Base-by-base conservation (phyloP, 1,140 invertebrate genomes). In the Acyrthosiphon pisum region DNA sequence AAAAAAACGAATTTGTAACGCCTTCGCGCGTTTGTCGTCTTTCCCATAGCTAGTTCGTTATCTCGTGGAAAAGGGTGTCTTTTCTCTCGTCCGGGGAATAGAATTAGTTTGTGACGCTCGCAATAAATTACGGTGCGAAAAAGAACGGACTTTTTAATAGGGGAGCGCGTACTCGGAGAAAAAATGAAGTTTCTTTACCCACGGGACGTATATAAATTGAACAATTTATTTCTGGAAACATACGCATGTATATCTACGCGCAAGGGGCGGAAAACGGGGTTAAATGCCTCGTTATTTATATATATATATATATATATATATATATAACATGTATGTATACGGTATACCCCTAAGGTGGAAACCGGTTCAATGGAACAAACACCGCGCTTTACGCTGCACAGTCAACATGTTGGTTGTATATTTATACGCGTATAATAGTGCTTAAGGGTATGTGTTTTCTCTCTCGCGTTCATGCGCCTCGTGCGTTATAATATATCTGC, bases 271-370 rank as follows among this genome's bases (percentile, higher is more conserved):
- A 93, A 92, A 93, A 93, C 41, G 91, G 91, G 91, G 91, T 93
- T 93, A 93, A 93, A 93, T 81, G 81, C 81, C 91, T 93, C 81
- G 91, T 93, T 93, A 93, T 93, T 56, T 93, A 86, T 93, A 92
- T 76, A 68, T 60, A 60, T 60, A 60, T n/a, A n/a, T n/a, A n/a
- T n/a, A n/a, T 93, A 92, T 76, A 68, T 60, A 60, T 60, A 60
- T 56, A 50, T 37, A 87, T n/a, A 46, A 22, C 6, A 30, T 41
- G 41, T 30, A 20, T 46, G 41, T 46, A 86, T 41, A 89, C 23
- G 18, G 6, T n/a, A 18, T 46, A 83, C 91, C 46, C 44, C 44
- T 50, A 26, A 86, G 91, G 81, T 86, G 81, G 81, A 93, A 93
- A 93, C 91, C 76, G 91, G 91, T 93, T 93, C 91, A 84, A 93